phyloP scores from a whole-genome alignment of 2,797 vertebrate genomes.

The Picus viridis region DNA sequence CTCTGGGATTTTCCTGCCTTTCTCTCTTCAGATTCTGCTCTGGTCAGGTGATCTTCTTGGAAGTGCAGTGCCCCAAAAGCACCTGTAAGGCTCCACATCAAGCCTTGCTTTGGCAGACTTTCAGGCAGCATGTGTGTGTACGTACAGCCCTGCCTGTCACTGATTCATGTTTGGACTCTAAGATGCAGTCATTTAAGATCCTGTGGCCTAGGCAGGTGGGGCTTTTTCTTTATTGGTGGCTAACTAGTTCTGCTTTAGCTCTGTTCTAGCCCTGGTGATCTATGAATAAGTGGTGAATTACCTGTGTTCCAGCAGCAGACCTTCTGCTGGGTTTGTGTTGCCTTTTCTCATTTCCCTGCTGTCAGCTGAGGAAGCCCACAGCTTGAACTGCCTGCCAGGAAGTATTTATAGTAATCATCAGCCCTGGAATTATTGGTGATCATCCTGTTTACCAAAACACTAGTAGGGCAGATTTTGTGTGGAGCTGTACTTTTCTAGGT shows the following conservation, averaged over 20 bases:
- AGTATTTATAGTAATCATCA: neutral
- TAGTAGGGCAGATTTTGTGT: neutral
- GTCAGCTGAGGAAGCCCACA: neutral
- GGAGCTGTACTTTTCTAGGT: neutral
- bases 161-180: neutral
- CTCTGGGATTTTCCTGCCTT: neutral
- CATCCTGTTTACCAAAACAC: neutral
- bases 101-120: neutral
- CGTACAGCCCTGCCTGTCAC: neutral
- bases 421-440: neutral
- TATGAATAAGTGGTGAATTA: neutral
- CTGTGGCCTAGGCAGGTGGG: neutral
- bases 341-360: neutral
- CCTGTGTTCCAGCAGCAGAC: neutral
- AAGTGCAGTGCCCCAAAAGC: neutral
- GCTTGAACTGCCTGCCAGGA: neutral
- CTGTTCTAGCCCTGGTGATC: neutral
- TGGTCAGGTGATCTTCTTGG: neutral
- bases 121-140: rapidly evolving
- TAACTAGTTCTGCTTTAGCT: neutral
- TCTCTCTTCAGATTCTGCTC: neutral
- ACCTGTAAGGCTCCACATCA: neutral
- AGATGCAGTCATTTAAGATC: neutral
- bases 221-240: neutral
- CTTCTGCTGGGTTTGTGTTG: neutral